Conservation (phyloP, 1,140 invertebrate species). For the Drosophila tropicalis region DNA sequence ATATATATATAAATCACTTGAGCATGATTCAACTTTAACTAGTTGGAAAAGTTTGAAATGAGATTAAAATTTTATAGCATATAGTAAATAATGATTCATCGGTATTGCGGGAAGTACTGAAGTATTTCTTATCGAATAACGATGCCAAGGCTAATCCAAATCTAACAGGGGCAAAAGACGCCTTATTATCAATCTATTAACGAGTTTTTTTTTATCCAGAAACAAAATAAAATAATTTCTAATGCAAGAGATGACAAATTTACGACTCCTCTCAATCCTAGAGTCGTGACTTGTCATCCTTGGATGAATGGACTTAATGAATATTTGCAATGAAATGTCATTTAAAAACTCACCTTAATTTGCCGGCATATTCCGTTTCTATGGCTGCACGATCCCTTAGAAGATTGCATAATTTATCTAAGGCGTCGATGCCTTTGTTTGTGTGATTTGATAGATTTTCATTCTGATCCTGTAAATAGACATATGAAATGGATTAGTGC, state of each 20-base stretch:
- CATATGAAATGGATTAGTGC: constrained; percentile 59
- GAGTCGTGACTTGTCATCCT: too few species aligned
- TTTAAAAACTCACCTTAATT: constrained; percentile 91
- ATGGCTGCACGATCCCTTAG: constrained; percentile 96
- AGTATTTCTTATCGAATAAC: too few species aligned
- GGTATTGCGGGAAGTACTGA: background rate
- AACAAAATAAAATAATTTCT: too few species aligned
- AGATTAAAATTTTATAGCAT: background rate
- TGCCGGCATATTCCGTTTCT: constrained; percentile 97
- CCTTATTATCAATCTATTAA: too few species aligned
- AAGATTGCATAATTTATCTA: constrained; percentile 97
- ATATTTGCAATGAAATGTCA: background rate
- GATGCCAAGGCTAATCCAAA: too few species aligned
- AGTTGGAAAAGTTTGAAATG: background rate
- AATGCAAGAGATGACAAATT: too few species aligned
- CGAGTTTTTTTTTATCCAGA: too few species aligned
- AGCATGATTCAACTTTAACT: background rate
- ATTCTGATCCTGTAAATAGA: constrained; percentile 95
- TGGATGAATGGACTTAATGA: too few species aligned
- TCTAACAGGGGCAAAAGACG: too few species aligned
- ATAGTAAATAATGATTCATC: background rate
- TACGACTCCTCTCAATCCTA: too few species aligned
- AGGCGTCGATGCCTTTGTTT: constrained; percentile 98
- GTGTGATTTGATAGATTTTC: constrained; percentile 97
- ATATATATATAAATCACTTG: background rate